A percentile compares a stretch with the other conserved stretches of the same genome.
Conservation (phyloP, 64 coral and sea anemone species). For the Trachythela sp. region DNA sequence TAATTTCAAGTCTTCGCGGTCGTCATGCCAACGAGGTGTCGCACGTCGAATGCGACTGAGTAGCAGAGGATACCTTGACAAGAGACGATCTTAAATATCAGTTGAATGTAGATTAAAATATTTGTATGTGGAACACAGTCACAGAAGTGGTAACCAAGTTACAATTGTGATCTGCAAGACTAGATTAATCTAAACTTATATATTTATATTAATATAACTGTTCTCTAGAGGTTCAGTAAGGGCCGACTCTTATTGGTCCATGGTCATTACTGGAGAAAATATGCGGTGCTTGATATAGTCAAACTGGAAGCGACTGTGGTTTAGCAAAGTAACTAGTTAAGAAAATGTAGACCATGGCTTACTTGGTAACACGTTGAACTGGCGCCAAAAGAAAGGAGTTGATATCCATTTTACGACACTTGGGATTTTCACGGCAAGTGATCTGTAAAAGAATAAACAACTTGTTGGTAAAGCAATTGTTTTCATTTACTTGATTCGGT, state of each 20-base stretch:
- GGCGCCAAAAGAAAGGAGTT: slow-evolving; percentile 91
- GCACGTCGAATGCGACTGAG: slow-evolving; percentile 84
- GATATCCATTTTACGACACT: slow-evolving; percentile 98
- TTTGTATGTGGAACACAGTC: not conserved
- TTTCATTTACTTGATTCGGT: no score
- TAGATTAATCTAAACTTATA: no score
- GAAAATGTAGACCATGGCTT: not conserved
- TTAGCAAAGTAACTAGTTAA: no score
- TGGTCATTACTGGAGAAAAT: no score
- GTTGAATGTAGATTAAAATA: not conserved
- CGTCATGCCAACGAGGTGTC: slow-evolving; percentile 72
- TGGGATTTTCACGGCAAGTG: slow-evolving; percentile 87
- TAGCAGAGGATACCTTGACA: slow-evolving; percentile 74
- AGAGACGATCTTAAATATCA: not conserved
- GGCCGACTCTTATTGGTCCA: no score
- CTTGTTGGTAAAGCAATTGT: no score
- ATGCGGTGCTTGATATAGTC: no score
- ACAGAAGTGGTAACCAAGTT: no score
- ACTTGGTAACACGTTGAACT: slow-evolving; percentile 96
- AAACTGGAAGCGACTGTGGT: no score
- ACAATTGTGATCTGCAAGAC: no score
- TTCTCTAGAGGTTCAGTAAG: no score
- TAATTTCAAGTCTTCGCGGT: slow-evolving; percentile 81
- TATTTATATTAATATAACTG: no score
- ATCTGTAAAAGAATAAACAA: slow-evolving; percentile 47